Percentiles rank a stretch among this genome's conserved stretches.
phyloP scores from a whole-genome alignment of 2,888 invertebrate species.

The Eilema sororculum region DNA sequence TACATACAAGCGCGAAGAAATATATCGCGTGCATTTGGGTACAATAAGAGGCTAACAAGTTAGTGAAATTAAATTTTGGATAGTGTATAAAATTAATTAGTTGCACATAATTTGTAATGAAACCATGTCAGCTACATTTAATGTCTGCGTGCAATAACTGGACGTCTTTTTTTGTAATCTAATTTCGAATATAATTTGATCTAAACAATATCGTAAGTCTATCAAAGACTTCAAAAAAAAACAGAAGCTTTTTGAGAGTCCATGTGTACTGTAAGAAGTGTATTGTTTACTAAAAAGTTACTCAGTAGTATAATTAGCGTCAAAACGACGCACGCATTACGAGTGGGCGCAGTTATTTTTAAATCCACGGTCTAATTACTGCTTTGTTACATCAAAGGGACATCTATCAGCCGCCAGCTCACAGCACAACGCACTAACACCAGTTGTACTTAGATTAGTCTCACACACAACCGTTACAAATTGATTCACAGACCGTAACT shows the following conservation, averaged over 20 bases:
- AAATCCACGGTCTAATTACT: slow-evolving; percentile 69
- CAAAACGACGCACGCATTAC: slow-evolving; percentile 48
- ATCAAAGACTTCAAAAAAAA: background rate
- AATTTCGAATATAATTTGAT: background rate
- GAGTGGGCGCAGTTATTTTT: slow-evolving; percentile 65
- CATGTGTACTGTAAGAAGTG: slow-evolving; percentile 2
- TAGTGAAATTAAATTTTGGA: slow-evolving; percentile 3
- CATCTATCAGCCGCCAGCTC: slow-evolving; percentile 63
- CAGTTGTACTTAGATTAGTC: slow-evolving; percentile 68
- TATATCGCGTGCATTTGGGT: background rate
- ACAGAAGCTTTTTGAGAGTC: background rate
- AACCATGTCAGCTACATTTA: background rate
- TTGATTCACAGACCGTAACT: slow-evolving; percentile 58
- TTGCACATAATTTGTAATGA: slow-evolving; percentile 7
- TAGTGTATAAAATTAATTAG: background rate
- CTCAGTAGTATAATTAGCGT: slow-evolving; percentile 39
- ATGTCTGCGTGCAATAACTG: background rate
- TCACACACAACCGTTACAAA: slow-evolving; percentile 70
- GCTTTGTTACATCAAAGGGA: slow-evolving; percentile 65
- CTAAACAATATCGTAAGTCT: background rate
- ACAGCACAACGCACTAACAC: slow-evolving; percentile 66
- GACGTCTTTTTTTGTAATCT: background rate
- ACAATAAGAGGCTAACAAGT: background rate
- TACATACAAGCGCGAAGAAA: background rate
- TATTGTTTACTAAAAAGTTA: slow-evolving; percentile 9